Evolutionary conservation across 2,888 invertebrate genomes (phyloP).

Genomic region (Furcula furcula): DNA sequence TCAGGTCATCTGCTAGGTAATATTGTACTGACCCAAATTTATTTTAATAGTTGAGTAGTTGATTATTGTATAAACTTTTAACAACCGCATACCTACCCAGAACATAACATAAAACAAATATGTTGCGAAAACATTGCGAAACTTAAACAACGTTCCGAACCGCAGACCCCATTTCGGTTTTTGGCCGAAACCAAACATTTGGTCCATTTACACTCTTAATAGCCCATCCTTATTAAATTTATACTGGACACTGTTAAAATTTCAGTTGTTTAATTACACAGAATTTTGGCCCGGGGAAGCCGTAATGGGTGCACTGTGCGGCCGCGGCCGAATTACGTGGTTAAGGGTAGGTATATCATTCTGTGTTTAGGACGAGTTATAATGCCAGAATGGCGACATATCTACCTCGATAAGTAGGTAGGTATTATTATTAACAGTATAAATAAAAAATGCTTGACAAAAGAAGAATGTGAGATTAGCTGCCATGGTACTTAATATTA

Average conservation of each 20-base stretch:
- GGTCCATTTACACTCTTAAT: constrained; percentile 68
- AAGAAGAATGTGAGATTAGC: too few relatives aligned
- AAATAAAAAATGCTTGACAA: too few relatives aligned
- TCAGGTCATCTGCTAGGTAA: too few relatives aligned
- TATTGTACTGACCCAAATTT: too few relatives aligned
- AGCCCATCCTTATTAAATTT: constrained; percentile 78
- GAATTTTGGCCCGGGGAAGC: constrained; percentile 67
- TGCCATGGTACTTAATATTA: too few relatives aligned
- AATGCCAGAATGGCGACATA: constrained; percentile 16
- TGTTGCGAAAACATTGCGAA: constrained; percentile 34
- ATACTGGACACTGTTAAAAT: constrained; percentile 75
- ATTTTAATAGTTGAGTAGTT: too few relatives aligned
- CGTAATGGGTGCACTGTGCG: constrained; percentile 57
- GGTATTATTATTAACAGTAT: too few relatives aligned
- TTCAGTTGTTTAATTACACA: constrained; percentile 77
- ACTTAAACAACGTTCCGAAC: constrained; percentile 45
- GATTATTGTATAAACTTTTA: too few relatives aligned
- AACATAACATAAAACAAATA: neutral
- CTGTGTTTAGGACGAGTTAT: constrained; percentile 38
- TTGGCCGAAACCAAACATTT: constrained; percentile 73
- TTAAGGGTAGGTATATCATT: constrained; percentile 48
- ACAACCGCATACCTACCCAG: neutral
- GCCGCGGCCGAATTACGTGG: constrained; percentile 58
- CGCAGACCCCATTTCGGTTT: constrained; percentile 68
- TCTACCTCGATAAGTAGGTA: neutral